Base-by-base conservation (phyloP, 2,797 vertebrate genomes). In the Gallinago nigripennis region DNA sequence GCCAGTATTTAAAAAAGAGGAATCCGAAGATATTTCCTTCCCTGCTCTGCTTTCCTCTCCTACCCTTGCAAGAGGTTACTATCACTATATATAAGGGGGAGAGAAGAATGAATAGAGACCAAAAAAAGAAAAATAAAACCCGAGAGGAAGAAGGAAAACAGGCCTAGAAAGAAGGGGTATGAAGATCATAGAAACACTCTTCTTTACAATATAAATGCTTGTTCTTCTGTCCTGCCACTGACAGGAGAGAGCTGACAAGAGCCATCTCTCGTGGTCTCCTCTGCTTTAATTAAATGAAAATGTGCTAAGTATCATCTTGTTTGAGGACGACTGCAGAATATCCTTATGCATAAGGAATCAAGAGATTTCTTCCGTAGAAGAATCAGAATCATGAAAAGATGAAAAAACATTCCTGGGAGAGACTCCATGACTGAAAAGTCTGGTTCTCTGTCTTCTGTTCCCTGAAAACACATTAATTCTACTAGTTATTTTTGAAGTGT, bases 211-310 rank as follows among this genome's bases (percentile, higher is more conserved):
- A 43, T 81, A 75, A 58, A 71, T 58, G 14, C 31, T 87, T 91
- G n/a, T 91, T 94, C 23, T 75, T 91, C 31, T 76, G 53, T 93
- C 37, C 43, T 90, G 54, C 33, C 28, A n/a, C 48, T 87, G 68
- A 48, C 43, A 80, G 39, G 27, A 54, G 48, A 31, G 71, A 89
- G n/a, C n/a, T 82, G 69, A 90, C 20, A 83, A 69, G 46, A 51
- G 17, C 54, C 1, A 6, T 65, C 10, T 85, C 66, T 92, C 28
- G 21, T 48, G 17, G 12, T 57, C 24, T 30, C 7, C 16, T 83
- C 48, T 61, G 8, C 72, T 94, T 90, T 73, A 87, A 87, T 79
- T 61, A 79, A 79, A 85, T 68, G 31, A 80, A 93, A 92, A 39
- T 6, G 11, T 35, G 56, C 18, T 39, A 68, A 41, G 12, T 79